A percentile compares a stretch with the other conserved stretches of the same genome.
Conservation (phyloP, 2,113 vertebrate species). For the Sturnira hondurensis region DNA sequence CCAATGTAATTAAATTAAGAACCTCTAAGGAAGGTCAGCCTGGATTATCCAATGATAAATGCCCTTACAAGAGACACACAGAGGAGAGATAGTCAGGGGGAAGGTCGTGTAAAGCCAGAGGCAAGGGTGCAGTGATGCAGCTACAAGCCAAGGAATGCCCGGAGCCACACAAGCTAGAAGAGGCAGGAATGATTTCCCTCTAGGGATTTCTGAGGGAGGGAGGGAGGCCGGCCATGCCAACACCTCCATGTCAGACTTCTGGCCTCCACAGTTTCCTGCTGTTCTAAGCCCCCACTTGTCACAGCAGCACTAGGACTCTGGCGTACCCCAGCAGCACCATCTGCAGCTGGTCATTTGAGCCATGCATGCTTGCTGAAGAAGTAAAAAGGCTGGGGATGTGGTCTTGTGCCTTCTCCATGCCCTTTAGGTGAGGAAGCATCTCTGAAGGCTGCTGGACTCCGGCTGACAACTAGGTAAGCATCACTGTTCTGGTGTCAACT, state of each 20-base stretch:
- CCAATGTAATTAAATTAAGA: neutral
- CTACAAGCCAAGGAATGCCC: neutral
- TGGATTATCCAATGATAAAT: neutral
- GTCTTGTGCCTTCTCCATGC: rapidly evolving
- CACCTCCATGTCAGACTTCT: neutral
- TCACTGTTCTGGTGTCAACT: slow-evolving; percentile 71
- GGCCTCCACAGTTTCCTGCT: neutral
- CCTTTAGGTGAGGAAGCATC: neutral
- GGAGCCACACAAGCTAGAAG: neutral
- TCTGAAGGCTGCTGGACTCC: slow-evolving; percentile 52
- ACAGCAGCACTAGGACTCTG: neutral
- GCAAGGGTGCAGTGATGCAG: rapidly evolving
- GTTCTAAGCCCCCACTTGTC: neutral
- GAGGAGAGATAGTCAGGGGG: neutral
- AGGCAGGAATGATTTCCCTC: neutral
- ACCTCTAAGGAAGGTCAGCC: neutral
- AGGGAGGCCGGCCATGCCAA: rapidly evolving
- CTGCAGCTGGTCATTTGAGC: neutral
- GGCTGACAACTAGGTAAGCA: slow-evolving; percentile 45
- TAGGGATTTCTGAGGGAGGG: rapidly evolving
- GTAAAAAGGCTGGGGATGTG: neutral
- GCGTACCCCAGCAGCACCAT: neutral
- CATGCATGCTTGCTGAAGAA: neutral
- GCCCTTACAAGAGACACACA: neutral
- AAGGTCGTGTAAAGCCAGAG: neutral